These are phyloP conservation scores for Mythimna pallens DNA, from an alignment of 2,888 invertebrate species.

Conservation along the genomic window DNA sequence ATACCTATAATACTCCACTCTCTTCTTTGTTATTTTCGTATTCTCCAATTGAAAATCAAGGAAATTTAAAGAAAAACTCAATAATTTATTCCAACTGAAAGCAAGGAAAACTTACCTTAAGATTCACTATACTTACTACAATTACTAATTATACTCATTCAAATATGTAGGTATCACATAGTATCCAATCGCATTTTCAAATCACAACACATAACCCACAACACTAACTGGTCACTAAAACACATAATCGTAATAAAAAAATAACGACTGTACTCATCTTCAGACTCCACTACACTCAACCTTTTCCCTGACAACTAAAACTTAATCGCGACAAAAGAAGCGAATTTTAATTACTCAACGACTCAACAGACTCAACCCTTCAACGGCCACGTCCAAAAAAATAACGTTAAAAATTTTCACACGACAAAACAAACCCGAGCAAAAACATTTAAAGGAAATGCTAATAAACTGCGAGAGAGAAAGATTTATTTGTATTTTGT, in stretches of 20 bases:
- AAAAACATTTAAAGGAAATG: conserved; percentile 70
- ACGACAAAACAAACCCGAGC: conserved; percentile 57
- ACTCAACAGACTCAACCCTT: conserved; percentile 56
- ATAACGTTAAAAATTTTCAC: conserved; percentile 59
- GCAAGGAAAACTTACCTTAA: background rate
- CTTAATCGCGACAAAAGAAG: conserved; percentile 59
- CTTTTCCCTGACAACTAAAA: conserved; percentile 19
- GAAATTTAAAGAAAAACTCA: background rate
- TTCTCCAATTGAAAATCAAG: background rate
- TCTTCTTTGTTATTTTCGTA: background rate
- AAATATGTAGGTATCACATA: too few species aligned
- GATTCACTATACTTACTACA: background rate
- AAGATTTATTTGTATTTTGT: conserved; percentile 61
- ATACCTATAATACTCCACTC: background rate
- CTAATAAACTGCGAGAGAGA: conserved; percentile 72
- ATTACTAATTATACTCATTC: background rate
- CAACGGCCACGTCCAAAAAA: conserved; percentile 42
- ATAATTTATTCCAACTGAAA: background rate
- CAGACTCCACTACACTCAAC: conserved; percentile 15
- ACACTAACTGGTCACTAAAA: conserved; percentile 2
- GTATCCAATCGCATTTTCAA: background rate
- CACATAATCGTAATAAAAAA: background rate
- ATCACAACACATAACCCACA: background rate
- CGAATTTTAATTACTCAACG: conserved; percentile 59
- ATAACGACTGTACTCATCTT: conserved; percentile 23